Base-by-base conservation (phyloP, 1,140 invertebrate species). In the Eupristina koningsbergeri region DNA sequence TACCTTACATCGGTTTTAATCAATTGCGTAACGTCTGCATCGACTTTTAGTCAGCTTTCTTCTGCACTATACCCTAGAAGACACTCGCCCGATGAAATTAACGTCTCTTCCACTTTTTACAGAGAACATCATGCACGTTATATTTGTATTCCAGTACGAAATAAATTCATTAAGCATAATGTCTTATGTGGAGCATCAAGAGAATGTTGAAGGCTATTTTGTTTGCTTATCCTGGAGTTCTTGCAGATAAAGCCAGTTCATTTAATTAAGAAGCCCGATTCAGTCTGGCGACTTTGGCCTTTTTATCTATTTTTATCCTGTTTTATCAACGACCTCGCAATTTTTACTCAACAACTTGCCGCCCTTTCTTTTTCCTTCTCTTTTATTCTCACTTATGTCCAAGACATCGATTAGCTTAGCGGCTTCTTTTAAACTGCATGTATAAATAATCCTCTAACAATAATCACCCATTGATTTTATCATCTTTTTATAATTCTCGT, bases 111-210 rank as follows among this genome's bases (percentile, higher is more conserved):
- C 26, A 50, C 47, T 50, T 50, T 2, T 17, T 50, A 50, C 47
- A 15, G 8, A 15, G 1, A 15, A 2, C 47, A 15, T 15, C 47
- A 17, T 13, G 15, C 47, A 26, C 5, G 53, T 26, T 2, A 9
- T 3, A 2, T n/a, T 11, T 29, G 36, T 47, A 36, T 77, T 75
- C 61, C 64, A 64, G 63, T 34, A 75, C 75, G 50, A 78, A 83
- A 78, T 64, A 83, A 83, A 83, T 83, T 83, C 81, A 83, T 83
- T 83, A 83, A 78, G 34, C 81, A 34, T 83, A 78, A 83, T 83
- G 81, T 78, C 64, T 83, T 78, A 45, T 71, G n/a, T 36, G 58
- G 26, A 26, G 29, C 17, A 36, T n/a, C 19, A 3, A 22, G 69
- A 74, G 69, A 31, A 36, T 15, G n/a, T 9, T 17, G 31, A 26